These are phyloP conservation scores for Fulica atra DNA, from an alignment of 2,113 vertebrate genomes.

Conservation along the genomic window DNA sequence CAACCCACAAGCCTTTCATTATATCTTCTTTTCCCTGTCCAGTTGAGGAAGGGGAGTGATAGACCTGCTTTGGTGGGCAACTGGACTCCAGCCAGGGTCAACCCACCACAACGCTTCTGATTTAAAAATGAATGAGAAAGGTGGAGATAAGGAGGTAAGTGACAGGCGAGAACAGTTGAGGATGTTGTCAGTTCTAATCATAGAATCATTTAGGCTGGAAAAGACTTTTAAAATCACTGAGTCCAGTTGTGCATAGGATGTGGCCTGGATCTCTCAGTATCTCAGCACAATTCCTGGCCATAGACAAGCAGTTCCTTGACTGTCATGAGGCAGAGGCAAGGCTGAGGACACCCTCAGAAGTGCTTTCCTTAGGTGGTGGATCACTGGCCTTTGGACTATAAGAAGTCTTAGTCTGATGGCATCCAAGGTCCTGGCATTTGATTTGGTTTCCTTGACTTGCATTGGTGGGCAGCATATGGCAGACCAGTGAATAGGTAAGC, in stretches of 20 bases:
- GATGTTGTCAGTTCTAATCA: neutral
- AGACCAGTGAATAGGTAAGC: neutral
- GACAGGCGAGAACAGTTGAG: neutral
- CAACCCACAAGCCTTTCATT: no score
- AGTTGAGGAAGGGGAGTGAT: no score
- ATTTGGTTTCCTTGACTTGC: neutral
- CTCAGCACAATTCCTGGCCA: neutral
- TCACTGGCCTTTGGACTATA: neutral
- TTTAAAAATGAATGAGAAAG: neutral
- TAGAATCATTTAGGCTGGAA: neutral
- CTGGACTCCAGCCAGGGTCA: no score
- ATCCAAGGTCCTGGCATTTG: neutral
- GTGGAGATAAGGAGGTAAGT: neutral
- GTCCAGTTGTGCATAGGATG: neutral
- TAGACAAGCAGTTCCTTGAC: neutral
- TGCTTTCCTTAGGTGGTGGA: neutral
- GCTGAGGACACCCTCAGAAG: neutral
- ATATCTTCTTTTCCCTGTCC: no score
- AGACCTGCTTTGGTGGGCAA: no score
- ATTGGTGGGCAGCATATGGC: fast-evolving
- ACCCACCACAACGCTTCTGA: neutral
- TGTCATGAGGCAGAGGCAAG: no score
- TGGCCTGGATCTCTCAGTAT: neutral
- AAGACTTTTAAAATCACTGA: neutral
- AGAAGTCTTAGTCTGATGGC: neutral